Conservation (phyloP, 2,888 invertebrate genomes). For the Zhuqinia jingwanae region DNA sequence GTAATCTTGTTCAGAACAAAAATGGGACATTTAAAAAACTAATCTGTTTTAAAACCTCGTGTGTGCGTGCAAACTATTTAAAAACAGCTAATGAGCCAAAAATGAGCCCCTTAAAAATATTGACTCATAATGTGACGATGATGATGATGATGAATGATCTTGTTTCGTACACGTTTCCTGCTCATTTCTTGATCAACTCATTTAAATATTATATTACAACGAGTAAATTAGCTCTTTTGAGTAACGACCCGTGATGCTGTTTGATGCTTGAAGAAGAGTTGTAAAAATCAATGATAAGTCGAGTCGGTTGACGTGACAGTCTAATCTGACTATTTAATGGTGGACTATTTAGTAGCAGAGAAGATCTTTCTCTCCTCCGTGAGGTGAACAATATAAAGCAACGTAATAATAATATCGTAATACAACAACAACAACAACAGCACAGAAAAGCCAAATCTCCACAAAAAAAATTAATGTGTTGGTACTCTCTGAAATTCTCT, state of each 20-base stretch:
- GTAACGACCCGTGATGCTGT: too few species aligned
- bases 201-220: not conserved
- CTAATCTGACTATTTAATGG: not conserved
- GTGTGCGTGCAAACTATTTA: not conserved
- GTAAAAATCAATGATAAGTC: too few species aligned
- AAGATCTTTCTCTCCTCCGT: too few species aligned
- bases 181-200: not conserved
- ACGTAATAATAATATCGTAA: not conserved
- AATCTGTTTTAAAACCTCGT: too few species aligned
- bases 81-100: not conserved
- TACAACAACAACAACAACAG: not conserved
- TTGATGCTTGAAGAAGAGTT: too few species aligned
- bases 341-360: not conserved
- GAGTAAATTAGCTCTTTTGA: not conserved
- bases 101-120: slow-evolving; percentile 1
- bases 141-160: slow-evolving; percentile 33
- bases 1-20: too few species aligned
- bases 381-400: not conserved
- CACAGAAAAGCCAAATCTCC: not conserved
- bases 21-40: too few species aligned
- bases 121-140: too few species aligned
- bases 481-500: too few species aligned
- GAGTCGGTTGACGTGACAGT: not conserved
- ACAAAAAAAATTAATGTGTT: too few species aligned
- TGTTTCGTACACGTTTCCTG: not conserved